Evolutionary conservation across 2,888 invertebrate species (phyloP), one percentile per base, ranked within the genome.

Genomic region (Thalpophila matura): DNA sequence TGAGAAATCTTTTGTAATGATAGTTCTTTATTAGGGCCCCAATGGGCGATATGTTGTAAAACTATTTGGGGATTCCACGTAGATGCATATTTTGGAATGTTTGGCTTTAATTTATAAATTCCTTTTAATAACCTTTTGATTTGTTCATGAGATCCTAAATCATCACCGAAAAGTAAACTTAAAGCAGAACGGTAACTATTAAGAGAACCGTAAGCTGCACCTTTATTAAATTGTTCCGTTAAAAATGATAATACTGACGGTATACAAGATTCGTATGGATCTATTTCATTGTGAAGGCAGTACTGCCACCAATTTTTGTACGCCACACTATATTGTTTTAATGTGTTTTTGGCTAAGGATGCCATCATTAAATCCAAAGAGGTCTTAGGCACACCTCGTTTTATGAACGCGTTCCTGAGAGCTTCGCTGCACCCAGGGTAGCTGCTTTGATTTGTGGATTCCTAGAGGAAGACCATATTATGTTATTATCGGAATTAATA

Each of bases 21-120:
- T 22, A 72, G 9, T 4, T 45, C 14, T 22, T 3, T 1, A 35
- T 72, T 61, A 4, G 61, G 64, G 10, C 16, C 42, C 58, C 47
- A 59, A 1, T 29, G 12, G 0, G 51, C 5, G 0, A 67, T 29
- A 5, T 24, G 18, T 7, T 54, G 9, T 1, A 71, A 24, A 0
- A 66, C 71, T 0, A 60, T 2, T 4, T 56, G 46, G 2, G 67
- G 61, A 24, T 56, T 24, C 56, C 56, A 56, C 1, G 40, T 56
- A 10, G n/a, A 7, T 10, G 18, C 6, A 22, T 55, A 55, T 12
- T 55, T 55, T 9, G 55, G 55, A 4, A n/a, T 18, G 4, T 6
- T 35, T 7, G 54, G 54, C 7, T 24, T 55, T 10, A 26, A 9
- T 29, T 29, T 55, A 10, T 27, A 55, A 1, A 29, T 10, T 4